A percentile compares a stretch with the other conserved stretches of the same genome.
Evolutionary conservation across 2,888 invertebrate species (phyloP).

Genomic region (Stictocephala bisonia): DNA sequence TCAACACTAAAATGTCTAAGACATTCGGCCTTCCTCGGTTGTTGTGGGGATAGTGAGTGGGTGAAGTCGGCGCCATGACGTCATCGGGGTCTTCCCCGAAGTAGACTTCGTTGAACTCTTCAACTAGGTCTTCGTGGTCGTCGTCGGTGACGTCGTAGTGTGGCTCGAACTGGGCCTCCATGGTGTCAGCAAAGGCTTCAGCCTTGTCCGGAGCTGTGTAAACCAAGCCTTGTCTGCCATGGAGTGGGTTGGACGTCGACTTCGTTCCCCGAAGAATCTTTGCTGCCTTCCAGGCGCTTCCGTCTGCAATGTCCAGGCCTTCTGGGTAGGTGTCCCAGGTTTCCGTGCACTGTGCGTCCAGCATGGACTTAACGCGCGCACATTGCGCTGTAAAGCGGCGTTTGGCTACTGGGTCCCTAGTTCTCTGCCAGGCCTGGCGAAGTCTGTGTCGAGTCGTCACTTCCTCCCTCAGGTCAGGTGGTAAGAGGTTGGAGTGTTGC

Average conservation of each 20-base stretch:
- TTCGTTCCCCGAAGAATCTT: neutral
- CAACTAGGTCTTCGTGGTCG: neutral
- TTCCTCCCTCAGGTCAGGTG: neutral
- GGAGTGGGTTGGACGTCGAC: neutral
- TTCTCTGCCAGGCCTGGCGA: neutral
- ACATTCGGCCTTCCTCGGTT: no score
- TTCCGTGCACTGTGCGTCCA: neutral
- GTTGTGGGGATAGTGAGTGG: no score
- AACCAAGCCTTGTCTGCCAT: neutral
- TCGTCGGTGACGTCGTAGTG: neutral
- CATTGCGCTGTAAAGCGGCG: no score
- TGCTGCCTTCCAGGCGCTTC: neutral
- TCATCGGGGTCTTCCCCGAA: no score
- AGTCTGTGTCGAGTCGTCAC: neutral
- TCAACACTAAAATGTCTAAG: no score
- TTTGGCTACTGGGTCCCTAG: neutral
- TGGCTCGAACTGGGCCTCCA: conserved; percentile 22
- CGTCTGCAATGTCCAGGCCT: neutral
- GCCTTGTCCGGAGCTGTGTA: neutral
- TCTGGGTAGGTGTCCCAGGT: neutral
- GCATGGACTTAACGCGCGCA: no score
- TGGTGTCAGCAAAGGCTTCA: conserved; percentile 31
- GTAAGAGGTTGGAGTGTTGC: neutral
- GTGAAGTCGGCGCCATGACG: no score
- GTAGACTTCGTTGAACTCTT: neutral